phyloP scores from a whole-genome alignment of 1,140 invertebrate species.

The Euura saliciscinereae region DNA sequence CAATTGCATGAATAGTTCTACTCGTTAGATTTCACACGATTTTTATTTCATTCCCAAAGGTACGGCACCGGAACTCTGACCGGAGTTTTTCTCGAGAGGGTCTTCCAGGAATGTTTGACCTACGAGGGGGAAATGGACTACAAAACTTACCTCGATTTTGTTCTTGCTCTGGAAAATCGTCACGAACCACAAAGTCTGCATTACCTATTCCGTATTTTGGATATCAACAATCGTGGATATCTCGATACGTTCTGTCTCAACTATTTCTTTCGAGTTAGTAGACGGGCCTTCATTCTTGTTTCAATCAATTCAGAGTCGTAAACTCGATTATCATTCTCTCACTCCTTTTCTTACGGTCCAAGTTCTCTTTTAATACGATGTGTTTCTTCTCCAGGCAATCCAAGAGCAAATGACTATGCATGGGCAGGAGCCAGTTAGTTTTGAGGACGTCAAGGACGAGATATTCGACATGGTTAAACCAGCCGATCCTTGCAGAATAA shows the following conservation, averaged over 20 bases:
- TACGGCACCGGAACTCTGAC: slow-evolving; percentile 93
- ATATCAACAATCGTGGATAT: slow-evolving; percentile 88
- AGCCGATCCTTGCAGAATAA: slow-evolving; percentile 82
- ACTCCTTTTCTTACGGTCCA: slow-evolving; percentile 13
- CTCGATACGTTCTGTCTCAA: slow-evolving; percentile 90
- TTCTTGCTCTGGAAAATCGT: slow-evolving; percentile 91
- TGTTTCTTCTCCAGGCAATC: slow-evolving; percentile 69
- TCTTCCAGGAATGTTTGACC: slow-evolving; percentile 95
- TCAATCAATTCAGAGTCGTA: slow-evolving; percentile 1
- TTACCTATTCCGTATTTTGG: slow-evolving; percentile 91
- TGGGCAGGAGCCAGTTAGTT: slow-evolving; percentile 84
- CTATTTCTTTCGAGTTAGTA: slow-evolving; percentile 86
- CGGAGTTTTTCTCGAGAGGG: slow-evolving; percentile 86
- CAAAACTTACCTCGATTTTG: slow-evolving; percentile 95
- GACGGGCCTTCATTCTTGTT: slow-evolving; percentile 10
- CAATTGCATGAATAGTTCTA: too few species aligned
- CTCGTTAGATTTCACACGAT: too few species aligned
- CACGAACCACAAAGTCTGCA: slow-evolving; percentile 89
- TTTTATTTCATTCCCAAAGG: slow-evolving; percentile 53
- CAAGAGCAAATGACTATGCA: slow-evolving; percentile 87
- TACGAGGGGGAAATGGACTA: slow-evolving; percentile 98
- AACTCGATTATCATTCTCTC: not conserved
- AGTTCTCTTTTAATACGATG: slow-evolving; percentile 19
- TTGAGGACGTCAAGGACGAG: slow-evolving; percentile 96
- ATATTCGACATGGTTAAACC: slow-evolving; percentile 98